These are phyloP conservation scores for Neodiprion fabricii DNA, from an alignment of 1,140 invertebrate genomes.

Conservation along the genomic window DNA sequence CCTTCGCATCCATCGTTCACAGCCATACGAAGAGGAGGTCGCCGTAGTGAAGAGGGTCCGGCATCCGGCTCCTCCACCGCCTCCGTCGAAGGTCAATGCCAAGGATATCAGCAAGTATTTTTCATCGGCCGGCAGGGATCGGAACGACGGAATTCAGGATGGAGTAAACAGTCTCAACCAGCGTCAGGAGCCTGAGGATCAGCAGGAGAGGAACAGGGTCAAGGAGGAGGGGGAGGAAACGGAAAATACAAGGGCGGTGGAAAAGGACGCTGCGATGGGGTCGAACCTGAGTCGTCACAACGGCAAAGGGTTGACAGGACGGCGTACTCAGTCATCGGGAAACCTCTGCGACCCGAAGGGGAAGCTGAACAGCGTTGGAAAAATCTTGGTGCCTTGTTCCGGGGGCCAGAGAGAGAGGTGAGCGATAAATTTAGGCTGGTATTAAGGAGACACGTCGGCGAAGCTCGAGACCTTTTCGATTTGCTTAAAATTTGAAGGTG, in stretches of 20 bases:
- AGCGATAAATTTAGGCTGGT: conserved; percentile 33
- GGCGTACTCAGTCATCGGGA: conserved; percentile 74
- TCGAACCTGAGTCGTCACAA: conserved; percentile 77
- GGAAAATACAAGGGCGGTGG: conserved; percentile 5
- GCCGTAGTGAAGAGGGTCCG: conserved; percentile 23
- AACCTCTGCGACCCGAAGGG: conserved; percentile 59
- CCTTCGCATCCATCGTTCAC: conserved; percentile 32
- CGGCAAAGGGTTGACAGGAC: conserved; percentile 70
- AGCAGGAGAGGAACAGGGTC: conserved; percentile 26
- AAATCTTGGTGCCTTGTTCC: conserved; percentile 54
- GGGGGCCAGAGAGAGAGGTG: conserved; percentile 58
- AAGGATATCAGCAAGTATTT: conserved; percentile 45
- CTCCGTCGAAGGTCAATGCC: conserved; percentile 41
- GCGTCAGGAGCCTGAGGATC: background rate
- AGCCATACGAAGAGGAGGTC: conserved; percentile 31
- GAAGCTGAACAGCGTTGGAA: conserved; percentile 57
- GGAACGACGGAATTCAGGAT: conserved; percentile 37
- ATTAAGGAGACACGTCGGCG: background rate
- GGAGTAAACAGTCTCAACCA: conserved; percentile 26
- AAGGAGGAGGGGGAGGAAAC: conserved; percentile 24
- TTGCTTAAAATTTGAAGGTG: background rate
- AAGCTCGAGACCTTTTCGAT: background rate
- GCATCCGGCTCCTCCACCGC: conserved; percentile 27
- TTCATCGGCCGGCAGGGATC: conserved; percentile 51
- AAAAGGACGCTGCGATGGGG: conserved; percentile 64